phyloP scores from a whole-genome alignment of 1,140 invertebrate genomes.

The Pseudomyrmex gracilis region DNA sequence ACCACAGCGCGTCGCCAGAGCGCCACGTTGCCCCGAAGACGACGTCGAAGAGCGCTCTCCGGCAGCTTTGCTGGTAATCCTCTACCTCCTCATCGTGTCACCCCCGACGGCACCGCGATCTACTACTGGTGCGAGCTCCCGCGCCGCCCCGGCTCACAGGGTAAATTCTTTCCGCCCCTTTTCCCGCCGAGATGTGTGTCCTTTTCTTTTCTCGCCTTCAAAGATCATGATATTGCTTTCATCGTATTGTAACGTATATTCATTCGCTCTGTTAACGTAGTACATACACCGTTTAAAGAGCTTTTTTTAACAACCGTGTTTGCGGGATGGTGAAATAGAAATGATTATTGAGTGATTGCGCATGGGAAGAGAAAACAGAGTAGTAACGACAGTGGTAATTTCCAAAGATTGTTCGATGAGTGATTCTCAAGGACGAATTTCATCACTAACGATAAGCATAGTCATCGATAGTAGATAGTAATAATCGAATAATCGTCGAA shows the following conservation, averaged over 20 bases:
- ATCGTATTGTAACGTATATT: neutral
- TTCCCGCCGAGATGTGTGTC: neutral
- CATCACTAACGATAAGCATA: slow-evolving; percentile 70
- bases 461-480: slow-evolving; percentile 54
- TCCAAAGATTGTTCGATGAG: neutral
- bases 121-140: slow-evolving; percentile 93
- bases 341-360: slow-evolving; percentile 6
- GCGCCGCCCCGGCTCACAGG: slow-evolving; percentile 85
- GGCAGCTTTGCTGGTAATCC: slow-evolving; percentile 81
- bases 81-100: slow-evolving; percentile 90
- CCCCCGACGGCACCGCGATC: slow-evolving; percentile 92
- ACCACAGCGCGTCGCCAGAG: slow-evolving; percentile 76
- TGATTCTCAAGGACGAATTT: slow-evolving; percentile 51
- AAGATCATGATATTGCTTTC: neutral
- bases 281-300: too few relatives aligned
- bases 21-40: slow-evolving; percentile 82
- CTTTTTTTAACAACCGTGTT: slow-evolving; percentile 62
- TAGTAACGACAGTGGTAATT: slow-evolving; percentile 65
- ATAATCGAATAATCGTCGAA: neutral
- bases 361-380: neutral
- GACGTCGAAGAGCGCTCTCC: slow-evolving; percentile 80
- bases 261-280: slow-evolving; percentile 36
- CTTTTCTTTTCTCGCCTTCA: too few relatives aligned
- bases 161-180: slow-evolving; percentile 79
- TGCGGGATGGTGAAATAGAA: slow-evolving; percentile 70